Base-by-base conservation (phyloP, 53 echinoderm and acorn worm species). In the Holothuria leucospilota region DNA sequence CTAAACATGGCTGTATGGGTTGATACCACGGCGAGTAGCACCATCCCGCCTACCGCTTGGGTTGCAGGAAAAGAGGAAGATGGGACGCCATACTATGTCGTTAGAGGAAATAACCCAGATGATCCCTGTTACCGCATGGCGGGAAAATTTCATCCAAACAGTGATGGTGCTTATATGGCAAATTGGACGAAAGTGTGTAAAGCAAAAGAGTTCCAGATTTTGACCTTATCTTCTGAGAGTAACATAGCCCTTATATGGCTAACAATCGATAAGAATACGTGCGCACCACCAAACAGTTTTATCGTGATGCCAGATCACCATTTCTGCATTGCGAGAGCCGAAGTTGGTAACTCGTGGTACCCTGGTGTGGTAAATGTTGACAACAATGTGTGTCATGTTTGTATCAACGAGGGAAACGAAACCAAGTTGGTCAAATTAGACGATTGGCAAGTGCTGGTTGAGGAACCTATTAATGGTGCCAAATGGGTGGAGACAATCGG, bases 401-500 rank as follows among this genome's bases (percentile, higher is more conserved):
- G 80, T 16, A n/a, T 80, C 20, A 80, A 5, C 38, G 29, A 80
- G 6, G 80, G 80, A 20, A 80, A 80, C 80, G 80, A 80, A 9
- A 80, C 80, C 18, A 80, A 61, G 29, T 38, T 59, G 14, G 3
- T 80, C 28, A 80, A 80, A 61, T 38, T 80, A 13, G 80, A 80
- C 34, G 80, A 80, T 56, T 80, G 80, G 80, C 80, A 80, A 38
- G 80, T 80, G 13, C 26, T 80, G 60, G 60, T 80, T 13, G 80
- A 80, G 34, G 80, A 80, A 38, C 21, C 51, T 5, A 80, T 59
- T 62, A 25, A 75, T 7, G 80, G 80, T 27, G 59, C 80, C 10
- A 80, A 80, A 38, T 80, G 80, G 80, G 80, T 80, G 61, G 80
- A 80, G 52, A 80, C 80, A 38, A 59, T 80, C 60, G 80, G 80